phyloP scores from a whole-genome alignment of 1,140 invertebrate genomes.

The Cydia splendana region DNA sequence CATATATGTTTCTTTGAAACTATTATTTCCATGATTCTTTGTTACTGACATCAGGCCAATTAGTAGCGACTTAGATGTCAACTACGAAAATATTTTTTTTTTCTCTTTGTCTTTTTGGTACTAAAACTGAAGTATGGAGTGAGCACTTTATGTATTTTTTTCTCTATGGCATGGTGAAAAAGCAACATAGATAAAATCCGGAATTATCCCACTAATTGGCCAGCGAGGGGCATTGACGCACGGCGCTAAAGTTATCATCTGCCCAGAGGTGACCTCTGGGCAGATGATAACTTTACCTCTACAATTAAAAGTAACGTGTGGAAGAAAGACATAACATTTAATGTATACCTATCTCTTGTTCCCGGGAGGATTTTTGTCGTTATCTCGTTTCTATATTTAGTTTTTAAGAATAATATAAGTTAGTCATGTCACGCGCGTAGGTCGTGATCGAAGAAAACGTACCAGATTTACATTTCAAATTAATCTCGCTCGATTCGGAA shows the following conservation, averaged over 20 bases:
- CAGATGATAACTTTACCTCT: no score
- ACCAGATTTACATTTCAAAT: not conserved
- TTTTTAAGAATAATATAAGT: not conserved
- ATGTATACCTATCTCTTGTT: not conserved
- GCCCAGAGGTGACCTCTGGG: not conserved
- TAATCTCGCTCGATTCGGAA: not conserved
- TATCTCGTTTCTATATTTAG: not conserved
- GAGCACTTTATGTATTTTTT: no score
- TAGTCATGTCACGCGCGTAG: not conserved
- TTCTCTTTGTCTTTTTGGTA: no score
- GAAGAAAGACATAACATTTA: constrained; percentile 19
- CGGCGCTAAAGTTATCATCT: not conserved
- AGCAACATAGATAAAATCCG: constrained; percentile 33
- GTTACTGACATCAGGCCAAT: no score
- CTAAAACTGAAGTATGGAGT: no score
- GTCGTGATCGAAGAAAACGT: not conserved
- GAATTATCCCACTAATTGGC: constrained; percentile 43
- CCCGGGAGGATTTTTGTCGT: constrained; percentile 9
- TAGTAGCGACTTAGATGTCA: no score
- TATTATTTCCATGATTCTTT: no score
- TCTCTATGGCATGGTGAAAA: not conserved
- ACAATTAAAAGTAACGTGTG: constrained; percentile 1
- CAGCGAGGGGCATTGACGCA: constrained; percentile 48
- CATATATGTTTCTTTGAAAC: no score
- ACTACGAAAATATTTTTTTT: no score